phyloP scores from a whole-genome alignment of 2,113 vertebrate genomes.

The Alethe diademata region DNA sequence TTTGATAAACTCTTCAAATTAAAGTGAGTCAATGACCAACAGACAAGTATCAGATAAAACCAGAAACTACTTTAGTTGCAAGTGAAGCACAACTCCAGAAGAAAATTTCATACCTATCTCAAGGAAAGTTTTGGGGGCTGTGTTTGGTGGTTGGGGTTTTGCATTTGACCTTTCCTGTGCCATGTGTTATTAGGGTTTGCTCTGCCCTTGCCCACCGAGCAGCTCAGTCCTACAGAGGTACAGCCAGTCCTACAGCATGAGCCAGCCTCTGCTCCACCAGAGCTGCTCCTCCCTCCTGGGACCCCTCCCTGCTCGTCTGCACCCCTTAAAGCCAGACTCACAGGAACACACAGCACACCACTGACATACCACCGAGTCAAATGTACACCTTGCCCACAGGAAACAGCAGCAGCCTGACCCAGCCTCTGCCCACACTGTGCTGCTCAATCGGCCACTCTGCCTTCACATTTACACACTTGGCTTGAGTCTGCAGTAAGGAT shows the following conservation, averaged over 20 bases:
- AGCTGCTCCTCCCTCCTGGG: not conserved
- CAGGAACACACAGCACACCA: not conserved
- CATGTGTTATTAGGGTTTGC: not conserved
- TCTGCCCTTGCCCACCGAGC: not conserved
- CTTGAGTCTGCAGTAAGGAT: not conserved
- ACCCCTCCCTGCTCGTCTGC: not conserved
- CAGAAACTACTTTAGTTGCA: not conserved
- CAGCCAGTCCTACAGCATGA: not conserved
- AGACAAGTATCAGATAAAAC: not conserved
- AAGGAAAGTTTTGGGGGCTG: not conserved
- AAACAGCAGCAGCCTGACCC: not conserved
- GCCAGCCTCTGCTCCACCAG: not conserved
- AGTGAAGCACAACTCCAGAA: not conserved
- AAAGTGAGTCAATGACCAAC: not conserved
- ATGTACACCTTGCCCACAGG: not conserved
- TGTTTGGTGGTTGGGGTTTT: not conserved
- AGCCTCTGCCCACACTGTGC: not conserved
- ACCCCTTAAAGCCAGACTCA: not conserved
- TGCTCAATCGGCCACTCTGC: not conserved
- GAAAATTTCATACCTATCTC: not conserved
- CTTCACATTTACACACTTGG: not conserved
- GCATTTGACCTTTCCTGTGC: not conserved
- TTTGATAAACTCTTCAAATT: not conserved
- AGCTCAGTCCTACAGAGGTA: not conserved
- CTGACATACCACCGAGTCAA: not conserved